phyloP scores from a whole-genome alignment of 2,797 vertebrate genomes.

The Mormyrus proboscirostris region DNA sequence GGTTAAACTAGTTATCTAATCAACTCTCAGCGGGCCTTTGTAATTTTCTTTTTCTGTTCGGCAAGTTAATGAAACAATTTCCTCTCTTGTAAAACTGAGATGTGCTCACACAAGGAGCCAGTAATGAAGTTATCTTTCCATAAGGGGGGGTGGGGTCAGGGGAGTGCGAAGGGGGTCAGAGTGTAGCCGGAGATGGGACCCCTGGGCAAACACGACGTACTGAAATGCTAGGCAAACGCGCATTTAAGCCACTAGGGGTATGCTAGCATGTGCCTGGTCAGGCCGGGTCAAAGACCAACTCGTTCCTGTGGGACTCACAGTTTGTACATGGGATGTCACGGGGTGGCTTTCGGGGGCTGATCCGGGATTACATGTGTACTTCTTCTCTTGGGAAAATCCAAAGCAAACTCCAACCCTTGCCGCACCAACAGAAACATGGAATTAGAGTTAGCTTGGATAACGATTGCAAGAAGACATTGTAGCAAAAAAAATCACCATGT shows the following conservation, averaged over 20 bases:
- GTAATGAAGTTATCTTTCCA: conserved; percentile 13
- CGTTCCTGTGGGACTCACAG: conserved; percentile 27
- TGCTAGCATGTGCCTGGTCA: conserved; percentile 32
- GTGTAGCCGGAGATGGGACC: background rate
- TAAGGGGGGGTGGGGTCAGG: background rate
- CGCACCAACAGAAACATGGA: background rate
- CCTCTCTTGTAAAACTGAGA: background rate
- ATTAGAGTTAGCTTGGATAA: background rate
- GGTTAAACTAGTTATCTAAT: conserved; percentile 37
- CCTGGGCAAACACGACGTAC: conserved; percentile 9
- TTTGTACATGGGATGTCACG: conserved; percentile 16
- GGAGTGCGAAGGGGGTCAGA: conserved; percentile 4
- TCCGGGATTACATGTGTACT: background rate
- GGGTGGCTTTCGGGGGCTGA: background rate
- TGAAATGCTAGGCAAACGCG: background rate
- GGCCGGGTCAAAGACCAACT: conserved; percentile 37
- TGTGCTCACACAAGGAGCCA: conserved; percentile 10
- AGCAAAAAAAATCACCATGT: background rate
- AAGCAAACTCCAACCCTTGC: background rate
- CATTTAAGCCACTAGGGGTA: background rate
- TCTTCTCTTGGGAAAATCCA: background rate
- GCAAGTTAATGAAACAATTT: conserved; percentile 18
- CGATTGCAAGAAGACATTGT: background rate
- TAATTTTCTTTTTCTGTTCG: conserved; percentile 7
- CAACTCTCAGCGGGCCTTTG: conserved; percentile 27